Base-by-base conservation (phyloP, 1,140 invertebrate genomes). In the Ctenoplectra terminalis region DNA sequence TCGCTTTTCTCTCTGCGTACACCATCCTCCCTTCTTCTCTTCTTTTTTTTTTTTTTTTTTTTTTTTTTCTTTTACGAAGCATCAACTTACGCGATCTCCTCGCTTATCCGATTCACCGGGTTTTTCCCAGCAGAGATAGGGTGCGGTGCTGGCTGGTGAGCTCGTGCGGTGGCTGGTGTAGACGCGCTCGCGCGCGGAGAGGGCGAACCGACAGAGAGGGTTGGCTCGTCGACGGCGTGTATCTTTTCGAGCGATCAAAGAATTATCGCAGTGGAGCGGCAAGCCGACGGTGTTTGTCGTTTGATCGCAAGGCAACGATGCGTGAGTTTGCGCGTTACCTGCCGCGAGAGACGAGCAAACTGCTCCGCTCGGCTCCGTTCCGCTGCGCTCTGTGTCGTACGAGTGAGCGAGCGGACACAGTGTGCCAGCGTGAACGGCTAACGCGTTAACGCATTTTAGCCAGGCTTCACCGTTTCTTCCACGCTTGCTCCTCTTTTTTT, bases 231-330 rank as follows among this genome's bases (percentile, higher is more conserved):
- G 83, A 79, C 75, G 86, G n/a, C n/a, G 84, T 85, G 86, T 87
- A 91, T 91, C 89, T 91, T 90, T 90, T 87, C 84, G 86, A 90
- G 87, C 89, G 90, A 93, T 92, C 91, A 93, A 93, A 93, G 91
- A 92, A 93, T 93, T 92, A 93, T 90, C 90, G 85, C 74, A 84
- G 81, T 63, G 76, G 81, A 77, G 81, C 82, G 84, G 83, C 76
- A 88, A 81, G 54, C 67, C 89, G 80, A 86, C 87, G 83, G 81
- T 86, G 84, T 89, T 92, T 90, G 87, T 74, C 89, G 88, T 90
- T 90, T 91, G 90, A 92, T 91, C 90, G 84, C 78, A 81, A 83
- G 70, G 89, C 87, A 88, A 83, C 89, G 89, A 90, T 85, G 89
- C 90, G 77, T 88, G 75, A 84, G 74, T 87, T 81, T 78, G 76